Evolutionary conservation across 2,113 vertebrate species (phyloP).

Genomic region (Numida meleagris): DNA sequence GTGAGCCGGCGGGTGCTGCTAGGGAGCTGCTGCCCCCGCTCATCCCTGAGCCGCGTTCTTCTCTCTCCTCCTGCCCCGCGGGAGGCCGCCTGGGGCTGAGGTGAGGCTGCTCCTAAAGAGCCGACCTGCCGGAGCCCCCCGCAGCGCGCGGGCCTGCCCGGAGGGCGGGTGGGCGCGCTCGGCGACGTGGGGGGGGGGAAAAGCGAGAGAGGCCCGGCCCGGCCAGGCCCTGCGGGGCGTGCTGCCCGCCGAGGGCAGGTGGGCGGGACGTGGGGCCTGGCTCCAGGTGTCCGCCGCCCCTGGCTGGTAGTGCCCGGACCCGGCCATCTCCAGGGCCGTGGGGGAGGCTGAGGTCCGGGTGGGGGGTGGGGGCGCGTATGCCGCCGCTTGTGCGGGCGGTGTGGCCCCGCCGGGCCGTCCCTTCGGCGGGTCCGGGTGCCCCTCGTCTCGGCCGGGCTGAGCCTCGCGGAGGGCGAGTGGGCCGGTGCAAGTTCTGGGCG

Average conservation of each 20-base stretch:
- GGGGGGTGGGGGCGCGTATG: neutral
- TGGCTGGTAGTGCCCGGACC: neutral
- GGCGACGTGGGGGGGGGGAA: neutral
- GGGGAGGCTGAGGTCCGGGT: neutral
- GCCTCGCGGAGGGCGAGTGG: neutral
- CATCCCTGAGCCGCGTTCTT: too few species aligned
- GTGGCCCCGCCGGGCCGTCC: too few species aligned
- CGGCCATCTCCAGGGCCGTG: neutral
- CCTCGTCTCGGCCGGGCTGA: too few species aligned
- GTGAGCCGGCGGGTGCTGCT: rapidly evolving
- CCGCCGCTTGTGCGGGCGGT: too few species aligned
- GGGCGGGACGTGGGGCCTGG: neutral
- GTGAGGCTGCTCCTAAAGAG: neutral
- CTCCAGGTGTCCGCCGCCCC: neutral
- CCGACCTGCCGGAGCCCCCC: neutral
- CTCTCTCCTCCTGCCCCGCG: neutral
- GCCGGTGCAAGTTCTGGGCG: neutral
- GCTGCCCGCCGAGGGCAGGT: too few species aligned
- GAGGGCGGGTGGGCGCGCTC: neutral
- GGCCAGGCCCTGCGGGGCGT: too few species aligned
- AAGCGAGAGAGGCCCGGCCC: neutral
- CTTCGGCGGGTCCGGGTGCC: rapidly evolving
- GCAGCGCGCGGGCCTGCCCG: neutral
- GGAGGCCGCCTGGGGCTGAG: neutral
- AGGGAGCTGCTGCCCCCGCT: neutral